Percentiles rank a stretch among this genome's conserved stretches.
Conservation (phyloP, 2,797 vertebrate genomes). For the Lepus townsendii region DNA sequence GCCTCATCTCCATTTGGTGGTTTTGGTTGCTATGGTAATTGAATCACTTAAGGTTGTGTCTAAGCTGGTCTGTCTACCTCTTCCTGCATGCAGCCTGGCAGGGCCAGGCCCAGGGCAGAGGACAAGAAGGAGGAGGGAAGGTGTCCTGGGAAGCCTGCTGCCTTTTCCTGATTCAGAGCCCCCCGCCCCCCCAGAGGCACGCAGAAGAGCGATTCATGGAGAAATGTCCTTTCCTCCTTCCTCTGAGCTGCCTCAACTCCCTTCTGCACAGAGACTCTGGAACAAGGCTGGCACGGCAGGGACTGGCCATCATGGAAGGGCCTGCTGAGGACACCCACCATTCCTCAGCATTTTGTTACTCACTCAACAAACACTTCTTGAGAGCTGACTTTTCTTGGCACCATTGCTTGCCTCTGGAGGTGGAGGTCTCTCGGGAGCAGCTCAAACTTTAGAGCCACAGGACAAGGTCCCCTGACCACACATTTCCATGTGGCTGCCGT, state of each 20-base stretch:
- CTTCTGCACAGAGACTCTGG: neutral
- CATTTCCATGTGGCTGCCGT: neutral
- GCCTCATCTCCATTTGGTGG: conserved; percentile 72
- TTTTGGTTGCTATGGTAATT: conserved; percentile 83
- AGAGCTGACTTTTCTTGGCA: neutral
- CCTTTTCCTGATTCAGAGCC: conserved; percentile 2
- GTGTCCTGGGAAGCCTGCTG: neutral
- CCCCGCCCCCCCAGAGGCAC: neutral
- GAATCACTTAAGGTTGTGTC: conserved; percentile 81
- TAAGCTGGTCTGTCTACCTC: conserved; percentile 72
- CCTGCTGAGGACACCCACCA: neutral
- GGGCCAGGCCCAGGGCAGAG: neutral
- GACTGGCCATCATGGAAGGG: neutral
- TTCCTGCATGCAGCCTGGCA: conserved; percentile 57
- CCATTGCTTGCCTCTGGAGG: neutral
- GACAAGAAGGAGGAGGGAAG: neutral
- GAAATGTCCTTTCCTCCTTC: neutral
- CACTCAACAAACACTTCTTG: neutral
- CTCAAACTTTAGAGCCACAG: neutral
- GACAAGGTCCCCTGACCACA: neutral
- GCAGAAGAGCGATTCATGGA: neutral
- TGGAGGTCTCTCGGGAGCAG: neutral
- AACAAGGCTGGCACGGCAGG: neutral
- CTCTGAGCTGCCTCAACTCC: neutral
- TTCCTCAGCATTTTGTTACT: neutral